These are phyloP conservation scores for Ptychoptera contaminata DNA, from an alignment of 2,888 invertebrate genomes.

Conservation along the genomic window DNA sequence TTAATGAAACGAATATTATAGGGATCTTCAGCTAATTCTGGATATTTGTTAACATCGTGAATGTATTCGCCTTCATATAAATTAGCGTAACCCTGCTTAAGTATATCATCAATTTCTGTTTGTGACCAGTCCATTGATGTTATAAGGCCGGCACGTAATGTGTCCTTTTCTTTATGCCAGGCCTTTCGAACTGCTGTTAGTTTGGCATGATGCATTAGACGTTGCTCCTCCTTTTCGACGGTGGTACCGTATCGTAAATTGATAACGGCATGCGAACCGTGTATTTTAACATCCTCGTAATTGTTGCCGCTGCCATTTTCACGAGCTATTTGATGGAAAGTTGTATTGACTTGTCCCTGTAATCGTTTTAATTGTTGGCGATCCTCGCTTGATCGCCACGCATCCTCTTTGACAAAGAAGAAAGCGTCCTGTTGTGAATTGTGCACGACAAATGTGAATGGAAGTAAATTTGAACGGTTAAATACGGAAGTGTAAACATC, in stretches of 20 bases:
- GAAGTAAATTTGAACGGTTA: constrained; percentile 72
- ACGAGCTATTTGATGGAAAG: constrained; percentile 66
- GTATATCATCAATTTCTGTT: constrained; percentile 75
- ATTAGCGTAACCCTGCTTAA: constrained; percentile 65
- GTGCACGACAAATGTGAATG: constrained; percentile 76
- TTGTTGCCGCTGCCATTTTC: constrained; percentile 57
- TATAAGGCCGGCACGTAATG: constrained; percentile 58
- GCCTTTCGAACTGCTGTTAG: constrained; percentile 75
- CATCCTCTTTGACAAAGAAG: constrained; percentile 84
- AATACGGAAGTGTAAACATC: constrained; percentile 89
- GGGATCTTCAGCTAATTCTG: constrained; percentile 89
- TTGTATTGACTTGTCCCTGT: constrained; percentile 80
- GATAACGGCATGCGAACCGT: constrained; percentile 76
- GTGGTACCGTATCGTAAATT: constrained; percentile 91
- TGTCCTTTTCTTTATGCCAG: constrained; percentile 84
- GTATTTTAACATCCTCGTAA: constrained; percentile 78
- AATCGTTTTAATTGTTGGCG: constrained; percentile 76
- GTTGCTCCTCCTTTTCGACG: constrained; percentile 73
- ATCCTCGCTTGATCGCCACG: constrained; percentile 79
- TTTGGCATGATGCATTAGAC: constrained; percentile 82
- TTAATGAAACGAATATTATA: constrained; percentile 84
- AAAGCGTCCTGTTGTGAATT: constrained; percentile 82
- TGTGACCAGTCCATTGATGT: constrained; percentile 75
- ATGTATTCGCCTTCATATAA: constrained; percentile 85
- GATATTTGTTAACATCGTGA: constrained; percentile 77